Percentiles rank a stretch among this genome's conserved stretches.
These are phyloP conservation scores for Penaeus japonicus DNA, from an alignment of 1,140 invertebrate genomes.

Conservation along the genomic window DNA sequence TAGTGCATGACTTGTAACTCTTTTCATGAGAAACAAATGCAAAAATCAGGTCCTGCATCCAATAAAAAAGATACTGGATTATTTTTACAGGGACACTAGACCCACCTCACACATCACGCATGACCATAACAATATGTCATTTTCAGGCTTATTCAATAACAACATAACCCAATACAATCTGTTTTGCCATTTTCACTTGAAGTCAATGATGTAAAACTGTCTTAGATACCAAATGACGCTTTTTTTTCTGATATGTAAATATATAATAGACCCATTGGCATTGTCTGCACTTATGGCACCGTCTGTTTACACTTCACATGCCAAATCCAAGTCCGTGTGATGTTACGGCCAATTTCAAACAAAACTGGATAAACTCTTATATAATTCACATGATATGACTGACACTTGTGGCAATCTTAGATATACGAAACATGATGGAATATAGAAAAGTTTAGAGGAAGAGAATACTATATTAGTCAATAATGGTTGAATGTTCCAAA, in stretches of 20 bases:
- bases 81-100: neutral
- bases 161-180: neutral
- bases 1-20: no score
- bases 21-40: no score
- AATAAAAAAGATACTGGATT: no score
- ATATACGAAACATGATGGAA: neutral
- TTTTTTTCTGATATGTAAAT: constrained; percentile 11
- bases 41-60: no score
- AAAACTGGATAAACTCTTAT: neutral
- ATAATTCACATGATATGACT: neutral
- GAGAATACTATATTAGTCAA: neutral
- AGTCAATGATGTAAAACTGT: no score
- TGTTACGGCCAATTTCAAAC: neutral
- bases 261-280: neutral
- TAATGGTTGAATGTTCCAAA: neutral
- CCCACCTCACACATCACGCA: neutral
- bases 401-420: neutral
- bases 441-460: constrained; percentile 14
- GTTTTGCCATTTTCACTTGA: neutral
- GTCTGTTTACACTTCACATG: no score
- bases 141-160: neutral
- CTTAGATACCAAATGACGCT: neutral
- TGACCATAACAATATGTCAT: no score
- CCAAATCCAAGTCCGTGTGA: no score
- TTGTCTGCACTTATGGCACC: no score